Evolutionary conservation across 2,113 vertebrate species (phyloP).

Genomic region (Sander lucioperca): DNA sequence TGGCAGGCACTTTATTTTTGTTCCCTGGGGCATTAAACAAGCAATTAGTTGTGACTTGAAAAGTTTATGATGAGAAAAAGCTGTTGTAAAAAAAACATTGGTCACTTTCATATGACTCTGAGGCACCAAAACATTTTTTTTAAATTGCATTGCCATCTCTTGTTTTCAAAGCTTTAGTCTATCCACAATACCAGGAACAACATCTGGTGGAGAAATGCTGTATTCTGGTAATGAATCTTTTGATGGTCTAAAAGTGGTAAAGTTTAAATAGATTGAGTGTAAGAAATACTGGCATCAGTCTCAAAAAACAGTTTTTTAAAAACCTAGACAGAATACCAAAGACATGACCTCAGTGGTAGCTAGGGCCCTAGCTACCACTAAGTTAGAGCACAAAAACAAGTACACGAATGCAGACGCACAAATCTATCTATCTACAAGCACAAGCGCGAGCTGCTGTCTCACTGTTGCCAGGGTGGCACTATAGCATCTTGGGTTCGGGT

Average conservation of each 20-base stretch:
- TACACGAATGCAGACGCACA: not conserved
- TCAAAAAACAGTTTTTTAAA: not conserved
- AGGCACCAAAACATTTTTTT: conserved; percentile 59
- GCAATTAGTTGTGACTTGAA: conserved; percentile 39
- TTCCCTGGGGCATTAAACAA: conserved; percentile 37
- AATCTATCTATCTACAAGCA: no score
- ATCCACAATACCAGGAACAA: not conserved
- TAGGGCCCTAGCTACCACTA: no score
- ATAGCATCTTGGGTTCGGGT: not conserved
- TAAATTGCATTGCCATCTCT: conserved; percentile 57
- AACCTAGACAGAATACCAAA: not conserved
- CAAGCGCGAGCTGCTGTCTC: not conserved
- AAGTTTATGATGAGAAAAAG: conserved; percentile 50
- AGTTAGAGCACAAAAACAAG: not conserved
- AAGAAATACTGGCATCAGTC: not conserved
- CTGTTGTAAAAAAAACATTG: conserved; percentile 42
- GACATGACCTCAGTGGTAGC: not conserved
- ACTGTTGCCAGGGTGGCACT: not conserved
- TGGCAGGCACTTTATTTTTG: conserved; percentile 24
- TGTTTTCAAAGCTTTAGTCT: not conserved
- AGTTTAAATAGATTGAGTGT: not conserved
- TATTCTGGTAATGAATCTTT: not conserved
- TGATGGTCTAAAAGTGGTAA: not conserved
- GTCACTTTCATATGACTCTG: conserved; percentile 54
- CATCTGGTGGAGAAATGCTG: not conserved